Evolutionary conservation across 1,140 invertebrate species (phyloP).

Genomic region (Euglossa dilemma): DNA sequence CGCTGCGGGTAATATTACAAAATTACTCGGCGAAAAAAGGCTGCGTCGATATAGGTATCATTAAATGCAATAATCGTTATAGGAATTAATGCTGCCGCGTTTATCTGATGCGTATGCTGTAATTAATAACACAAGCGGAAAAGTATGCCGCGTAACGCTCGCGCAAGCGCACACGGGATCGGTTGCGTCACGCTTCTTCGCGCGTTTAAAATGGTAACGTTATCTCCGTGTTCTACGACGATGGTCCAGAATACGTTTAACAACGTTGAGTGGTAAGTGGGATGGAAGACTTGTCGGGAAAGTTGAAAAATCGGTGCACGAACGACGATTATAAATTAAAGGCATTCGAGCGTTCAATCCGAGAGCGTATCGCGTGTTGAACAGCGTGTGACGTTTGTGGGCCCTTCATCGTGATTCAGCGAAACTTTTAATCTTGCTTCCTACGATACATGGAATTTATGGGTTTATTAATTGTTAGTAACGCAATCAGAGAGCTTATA

Average conservation of each 20-base stretch:
- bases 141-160: slow-evolving; percentile 2
- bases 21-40: slow-evolving; percentile 11
- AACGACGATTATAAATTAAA: not conserved
- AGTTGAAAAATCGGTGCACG: not conserved
- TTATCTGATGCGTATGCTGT: slow-evolving; percentile 10
- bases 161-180: not conserved
- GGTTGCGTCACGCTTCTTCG: slow-evolving; percentile 20
- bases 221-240: not conserved
- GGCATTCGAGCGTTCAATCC: not conserved
- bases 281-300: not conserved
- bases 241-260: not conserved
- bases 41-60: slow-evolving; percentile 9
- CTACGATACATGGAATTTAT: not conserved
- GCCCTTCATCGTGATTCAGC: not conserved
- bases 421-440: not conserved
- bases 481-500: too few relatives aligned
- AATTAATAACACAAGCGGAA: slow-evolving; percentile 35
- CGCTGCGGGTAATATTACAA: slow-evolving; percentile 26
- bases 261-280: not conserved
- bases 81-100: slow-evolving; percentile 3
- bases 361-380: not conserved
- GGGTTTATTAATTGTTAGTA: too few relatives aligned
- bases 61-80: slow-evolving; percentile 45
- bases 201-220: not conserved
- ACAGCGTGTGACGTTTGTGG: not conserved